phyloP scores from a whole-genome alignment of 2,113 vertebrate genomes.

The Petrocephalus microphthalmus region DNA sequence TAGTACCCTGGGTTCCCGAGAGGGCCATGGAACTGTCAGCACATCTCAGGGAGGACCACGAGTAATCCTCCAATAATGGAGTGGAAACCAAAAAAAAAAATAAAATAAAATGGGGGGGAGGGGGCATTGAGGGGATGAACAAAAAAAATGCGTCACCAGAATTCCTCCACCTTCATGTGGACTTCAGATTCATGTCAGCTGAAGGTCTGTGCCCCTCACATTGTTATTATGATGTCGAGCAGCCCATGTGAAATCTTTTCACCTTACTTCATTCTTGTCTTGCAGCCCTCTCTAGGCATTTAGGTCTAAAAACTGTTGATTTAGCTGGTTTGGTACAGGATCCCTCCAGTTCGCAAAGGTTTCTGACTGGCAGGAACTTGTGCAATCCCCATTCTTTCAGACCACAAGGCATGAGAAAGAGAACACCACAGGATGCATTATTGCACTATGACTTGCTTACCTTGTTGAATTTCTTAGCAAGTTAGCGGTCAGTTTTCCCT shows the following conservation, averaged over 20 bases:
- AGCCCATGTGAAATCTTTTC: neutral
- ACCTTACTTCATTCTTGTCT: neutral
- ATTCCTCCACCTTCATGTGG: neutral
- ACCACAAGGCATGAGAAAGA: neutral
- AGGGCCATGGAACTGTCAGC: slow-evolving; percentile 13
- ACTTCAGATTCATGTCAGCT: neutral
- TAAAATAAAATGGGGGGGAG: neutral
- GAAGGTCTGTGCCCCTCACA: neutral
- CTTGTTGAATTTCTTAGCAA: neutral
- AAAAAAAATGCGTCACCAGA: neutral
- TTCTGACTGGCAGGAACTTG: slow-evolving; percentile 1
- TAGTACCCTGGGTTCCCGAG: neutral
- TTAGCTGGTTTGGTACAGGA: neutral
- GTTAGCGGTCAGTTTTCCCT: neutral
- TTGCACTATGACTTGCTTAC: neutral
- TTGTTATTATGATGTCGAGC: neutral
- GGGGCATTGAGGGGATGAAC: neutral
- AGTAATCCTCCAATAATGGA: slow-evolving; percentile 23
- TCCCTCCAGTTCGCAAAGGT: neutral
- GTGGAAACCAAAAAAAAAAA: neutral
- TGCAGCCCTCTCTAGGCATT: neutral
- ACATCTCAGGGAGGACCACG: slow-evolving; percentile 3
- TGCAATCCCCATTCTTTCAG: neutral
- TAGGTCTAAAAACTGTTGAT: neutral
- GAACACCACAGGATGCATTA: neutral